Base-by-base conservation (phyloP, 2,888 invertebrate species). In the Pyrrhosoma nymphula region DNA sequence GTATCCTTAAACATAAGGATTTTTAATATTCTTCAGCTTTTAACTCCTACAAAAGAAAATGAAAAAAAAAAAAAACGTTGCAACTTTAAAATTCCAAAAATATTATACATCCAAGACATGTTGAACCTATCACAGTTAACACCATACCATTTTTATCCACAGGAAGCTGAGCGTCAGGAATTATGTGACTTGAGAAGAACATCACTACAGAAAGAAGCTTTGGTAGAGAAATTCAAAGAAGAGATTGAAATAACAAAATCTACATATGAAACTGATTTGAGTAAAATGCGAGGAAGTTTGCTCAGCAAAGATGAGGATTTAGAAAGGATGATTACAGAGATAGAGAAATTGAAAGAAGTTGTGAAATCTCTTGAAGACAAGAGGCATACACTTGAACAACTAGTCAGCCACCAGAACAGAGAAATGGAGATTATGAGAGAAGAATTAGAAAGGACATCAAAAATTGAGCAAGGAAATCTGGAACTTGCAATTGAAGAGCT, bases 341-440 rank as follows among this genome's bases (percentile, higher is more conserved):
- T 89, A 14, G 47, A 47, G 56, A 89, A 56, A 89, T 35, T 89
- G 26, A 55, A 35, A 56, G 89, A 89, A n/a, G 26, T 47, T 55
- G 55, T 89, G 14, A 89, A 89, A n/a, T 89, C 89, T 89, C 89
- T 89, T 0, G 89, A 89, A 56, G 55, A 89, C 2, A 89, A 89
- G 18, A 55, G 47, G 35, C 14, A 89, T n/a, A 56, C 26, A 55
- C 55, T 89, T 26, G 89, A 89, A 18, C 47, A 56, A 23, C n/a
- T n/a, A 1, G 89, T 89, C 6, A 56, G 56, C 26, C 56, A 55
- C 55, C 26, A n/a, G 39, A 89, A 89, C 10, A 89, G 89, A 89
- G 56, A 89, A 56, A 89, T 55, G 20, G 56, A 82, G 16, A 18
- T 14, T 30, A 30, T 82, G 82, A 30, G 16, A 82, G 35, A 23